These are phyloP conservation scores for Aythya baeri DNA, from an alignment of 2,113 vertebrate species.

Conservation along the genomic window DNA sequence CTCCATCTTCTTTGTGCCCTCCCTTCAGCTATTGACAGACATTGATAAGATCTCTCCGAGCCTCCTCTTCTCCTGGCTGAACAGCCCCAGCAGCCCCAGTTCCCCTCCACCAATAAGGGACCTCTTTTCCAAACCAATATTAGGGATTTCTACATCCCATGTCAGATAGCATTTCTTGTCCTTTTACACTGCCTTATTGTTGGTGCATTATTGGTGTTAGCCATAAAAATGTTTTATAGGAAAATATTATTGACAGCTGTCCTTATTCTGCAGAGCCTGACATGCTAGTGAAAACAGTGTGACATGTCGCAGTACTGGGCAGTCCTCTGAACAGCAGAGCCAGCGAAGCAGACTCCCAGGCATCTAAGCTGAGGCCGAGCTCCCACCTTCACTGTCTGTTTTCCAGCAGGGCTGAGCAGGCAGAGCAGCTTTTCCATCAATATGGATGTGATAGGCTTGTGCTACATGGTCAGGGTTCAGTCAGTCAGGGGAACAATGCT, in stretches of 20 bases:
- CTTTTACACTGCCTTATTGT: accelerated
- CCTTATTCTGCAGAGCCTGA: background rate
- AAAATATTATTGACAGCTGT: background rate
- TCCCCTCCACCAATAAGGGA: background rate
- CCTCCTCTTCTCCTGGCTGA: background rate
- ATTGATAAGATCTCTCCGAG: background rate
- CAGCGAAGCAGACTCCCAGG: background rate
- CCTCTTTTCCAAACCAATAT: background rate
- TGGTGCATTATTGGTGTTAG: background rate
- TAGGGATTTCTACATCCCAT: background rate
- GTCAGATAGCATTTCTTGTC: background rate
- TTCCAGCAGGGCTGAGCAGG: background rate
- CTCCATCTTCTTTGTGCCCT: background rate
- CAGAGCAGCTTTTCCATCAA: background rate
- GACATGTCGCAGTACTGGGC: background rate
- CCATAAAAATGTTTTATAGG: background rate
- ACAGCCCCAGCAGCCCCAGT: background rate
- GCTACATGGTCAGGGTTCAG: accelerated
- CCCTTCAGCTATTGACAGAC: background rate
- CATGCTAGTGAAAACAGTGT: background rate
- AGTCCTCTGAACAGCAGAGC: background rate
- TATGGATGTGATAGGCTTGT: too few species aligned
- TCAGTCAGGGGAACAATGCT: background rate
- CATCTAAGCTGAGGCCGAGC: accelerated
- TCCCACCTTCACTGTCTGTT: background rate